Evolutionary conservation across 2,113 vertebrate species (phyloP).

Genomic region (Meleagris gallopavo): DNA sequence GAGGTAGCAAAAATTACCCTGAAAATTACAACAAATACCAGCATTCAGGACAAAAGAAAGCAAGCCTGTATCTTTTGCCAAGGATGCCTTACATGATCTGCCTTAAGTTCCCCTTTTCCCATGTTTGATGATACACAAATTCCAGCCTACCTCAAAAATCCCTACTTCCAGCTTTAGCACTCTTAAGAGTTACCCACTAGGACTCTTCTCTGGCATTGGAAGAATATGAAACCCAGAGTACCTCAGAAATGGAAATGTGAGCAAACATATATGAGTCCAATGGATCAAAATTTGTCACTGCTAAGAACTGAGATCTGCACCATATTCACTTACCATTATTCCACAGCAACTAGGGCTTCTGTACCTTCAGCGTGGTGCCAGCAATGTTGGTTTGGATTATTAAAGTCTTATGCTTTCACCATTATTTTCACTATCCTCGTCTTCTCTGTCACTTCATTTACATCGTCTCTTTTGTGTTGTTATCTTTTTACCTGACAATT

Average conservation of each 20-base stretch:
- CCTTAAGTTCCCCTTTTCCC: not conserved
- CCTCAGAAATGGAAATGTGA: not conserved
- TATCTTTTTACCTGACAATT: constrained; percentile 41
- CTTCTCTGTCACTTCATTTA: constrained; percentile 46
- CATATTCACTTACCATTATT: not conserved
- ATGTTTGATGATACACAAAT: not conserved
- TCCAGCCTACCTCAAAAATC: constrained; percentile 54
- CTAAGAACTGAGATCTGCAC: not conserved
- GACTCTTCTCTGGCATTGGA: not conserved
- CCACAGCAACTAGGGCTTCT: not conserved
- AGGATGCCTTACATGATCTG: not conserved
- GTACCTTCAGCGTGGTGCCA: not conserved
- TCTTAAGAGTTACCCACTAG: not conserved
- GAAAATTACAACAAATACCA: not conserved
- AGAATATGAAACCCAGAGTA: not conserved
- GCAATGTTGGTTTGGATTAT: constrained; percentile 3
- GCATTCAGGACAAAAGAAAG: not conserved
- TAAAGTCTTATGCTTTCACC: constrained; percentile 40
- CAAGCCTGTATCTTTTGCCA: not conserved
- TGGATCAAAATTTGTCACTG: not conserved
- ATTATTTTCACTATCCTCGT: constrained; percentile 40
- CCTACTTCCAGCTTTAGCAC: not conserved
- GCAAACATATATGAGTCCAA: not conserved
- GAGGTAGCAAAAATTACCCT: not conserved
- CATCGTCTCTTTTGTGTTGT: constrained; percentile 19